Conservation (phyloP, 2,113 vertebrate genomes). For the Gadus macrocephalus region DNA sequence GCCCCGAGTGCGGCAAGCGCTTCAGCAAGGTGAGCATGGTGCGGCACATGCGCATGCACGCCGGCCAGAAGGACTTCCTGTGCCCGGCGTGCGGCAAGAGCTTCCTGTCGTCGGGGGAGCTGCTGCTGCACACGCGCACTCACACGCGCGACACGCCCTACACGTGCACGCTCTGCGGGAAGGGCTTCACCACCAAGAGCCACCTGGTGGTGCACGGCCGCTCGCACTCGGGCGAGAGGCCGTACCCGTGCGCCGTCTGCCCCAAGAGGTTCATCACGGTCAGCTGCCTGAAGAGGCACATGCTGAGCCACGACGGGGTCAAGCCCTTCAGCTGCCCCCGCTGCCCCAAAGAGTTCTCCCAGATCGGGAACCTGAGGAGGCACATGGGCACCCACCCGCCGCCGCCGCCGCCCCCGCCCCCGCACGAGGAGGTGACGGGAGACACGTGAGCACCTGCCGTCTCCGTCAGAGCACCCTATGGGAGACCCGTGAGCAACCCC, state of each 20-base stretch:
- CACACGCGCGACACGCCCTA: conserved; percentile 61
- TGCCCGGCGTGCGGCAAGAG: conserved; percentile 59
- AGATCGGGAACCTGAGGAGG: conserved; percentile 61
- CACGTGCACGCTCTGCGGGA: conserved; percentile 55
- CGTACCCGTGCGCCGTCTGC: conserved; percentile 50
- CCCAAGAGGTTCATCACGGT: conserved; percentile 54
- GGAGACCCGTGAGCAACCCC: conserved; percentile 52
- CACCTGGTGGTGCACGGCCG: conserved; percentile 54
- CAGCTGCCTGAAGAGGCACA: conserved; percentile 60
- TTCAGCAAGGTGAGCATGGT: conserved; percentile 47
- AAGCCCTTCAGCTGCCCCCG: conserved; percentile 53
- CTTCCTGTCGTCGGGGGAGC: conserved; percentile 58
- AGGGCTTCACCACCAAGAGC: conserved; percentile 57
- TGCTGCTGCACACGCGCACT: conserved; percentile 50
- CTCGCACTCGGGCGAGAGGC: conserved; percentile 58
- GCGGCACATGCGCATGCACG: conserved; percentile 60
- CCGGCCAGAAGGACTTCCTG: conserved; percentile 53
- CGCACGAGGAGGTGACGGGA: conserved; percentile 47
- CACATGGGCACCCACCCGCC: conserved; percentile 48
- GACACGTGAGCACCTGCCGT: conserved; percentile 52
- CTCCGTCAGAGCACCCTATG: not conserved
- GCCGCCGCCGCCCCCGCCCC: conserved; percentile 24
- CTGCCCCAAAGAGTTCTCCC: conserved; percentile 56
- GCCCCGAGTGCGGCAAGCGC: conserved; percentile 47
- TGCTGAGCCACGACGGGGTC: conserved; percentile 52